Percentiles rank a stretch among this genome's conserved stretches.
These are phyloP conservation scores for Mimachlamys varia DNA, from an alignment of 2,888 invertebrate species.

Conservation along the genomic window DNA sequence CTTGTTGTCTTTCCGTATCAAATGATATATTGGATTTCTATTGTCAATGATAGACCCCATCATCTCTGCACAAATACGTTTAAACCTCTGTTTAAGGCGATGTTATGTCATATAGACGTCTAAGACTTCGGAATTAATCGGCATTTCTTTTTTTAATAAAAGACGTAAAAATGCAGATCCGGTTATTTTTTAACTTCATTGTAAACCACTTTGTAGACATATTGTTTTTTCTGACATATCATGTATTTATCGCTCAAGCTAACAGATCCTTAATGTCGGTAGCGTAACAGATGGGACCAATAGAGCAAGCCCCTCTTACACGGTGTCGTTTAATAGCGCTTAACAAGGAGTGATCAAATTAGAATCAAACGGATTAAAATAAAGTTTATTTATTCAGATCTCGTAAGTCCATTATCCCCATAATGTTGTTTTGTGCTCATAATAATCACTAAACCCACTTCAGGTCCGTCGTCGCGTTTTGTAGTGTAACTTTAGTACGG, in stretches of 20 bases:
- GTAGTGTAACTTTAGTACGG: not conserved
- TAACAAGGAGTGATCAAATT: constrained; percentile 36
- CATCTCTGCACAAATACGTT: too few relatives aligned
- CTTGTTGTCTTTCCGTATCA: too few relatives aligned
- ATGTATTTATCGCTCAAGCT: not conserved
- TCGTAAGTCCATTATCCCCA: constrained; percentile 25
- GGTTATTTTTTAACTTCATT: too few relatives aligned
- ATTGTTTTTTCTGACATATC: not conserved
- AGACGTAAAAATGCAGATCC: not conserved
- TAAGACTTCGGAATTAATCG: too few relatives aligned
- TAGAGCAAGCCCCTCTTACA: not conserved
- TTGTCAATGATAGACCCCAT: too few relatives aligned
- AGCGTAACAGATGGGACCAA: not conserved
- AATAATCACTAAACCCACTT: constrained; percentile 23
- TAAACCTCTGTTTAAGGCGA: too few relatives aligned
- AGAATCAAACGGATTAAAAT: constrained; percentile 26
- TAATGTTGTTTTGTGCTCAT: constrained; percentile 31
- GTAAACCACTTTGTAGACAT: not conserved
- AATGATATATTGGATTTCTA: too few relatives aligned
- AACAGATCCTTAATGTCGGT: not conserved
- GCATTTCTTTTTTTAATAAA: too few relatives aligned
- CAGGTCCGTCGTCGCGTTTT: not conserved
- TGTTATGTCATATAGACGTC: too few relatives aligned
- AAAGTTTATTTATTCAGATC: constrained; percentile 28
- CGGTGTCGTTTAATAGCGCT: not conserved